Base-by-base conservation (phyloP, 1,140 invertebrate species). In the Trichomalopsis sarcophagae region DNA sequence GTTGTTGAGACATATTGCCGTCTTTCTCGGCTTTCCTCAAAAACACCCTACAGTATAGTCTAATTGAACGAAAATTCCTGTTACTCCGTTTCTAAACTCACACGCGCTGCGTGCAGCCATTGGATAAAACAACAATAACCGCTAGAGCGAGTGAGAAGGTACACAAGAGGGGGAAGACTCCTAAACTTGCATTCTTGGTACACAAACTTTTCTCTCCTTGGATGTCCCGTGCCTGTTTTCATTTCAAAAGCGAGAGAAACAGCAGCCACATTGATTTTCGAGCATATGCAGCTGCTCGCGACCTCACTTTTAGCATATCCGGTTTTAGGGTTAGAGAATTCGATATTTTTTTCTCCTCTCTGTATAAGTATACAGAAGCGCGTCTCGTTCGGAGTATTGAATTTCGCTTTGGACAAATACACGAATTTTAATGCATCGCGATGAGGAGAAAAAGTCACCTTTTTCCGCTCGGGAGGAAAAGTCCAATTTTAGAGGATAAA, bases 221-320 rank as follows among this genome's bases (percentile, higher is more conserved):
- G 33, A 36, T 36, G 33, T 1, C 33, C 5, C 5, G 33, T 21
- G 27, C 14, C 17, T 74, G 73, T 74, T 74, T 74, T 74, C 17
- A 74, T 40, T 74, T 74, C 73, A 10, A 40, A 74, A 74, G 73
- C 33, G 6, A 74, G 73, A 40, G 21, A 74, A 73, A 11, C 30
- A 21, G 21, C 14, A 7, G 13, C 47, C 10, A 50, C n/a, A 62
- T 62, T 2, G 55, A 62, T 17, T 62, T 74, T 74, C 33, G 6
- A 73, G 11, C 27, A 21, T 17, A 17, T 30, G 73, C 73, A 74
- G 73, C 73, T 74, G 73, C 47, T 1, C 14, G 50, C 13, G 55
- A 21, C 55, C 40, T 44, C 9, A n/a, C 55, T 62, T 62, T 62
- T 62, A 62, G 55, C 55, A 62, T 62, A 21, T 62, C 55, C 55